Percentiles rank a stretch among this genome's conserved stretches.
Conservation (phyloP, 2,113 vertebrate species). For the Aepyceros melampus region DNA sequence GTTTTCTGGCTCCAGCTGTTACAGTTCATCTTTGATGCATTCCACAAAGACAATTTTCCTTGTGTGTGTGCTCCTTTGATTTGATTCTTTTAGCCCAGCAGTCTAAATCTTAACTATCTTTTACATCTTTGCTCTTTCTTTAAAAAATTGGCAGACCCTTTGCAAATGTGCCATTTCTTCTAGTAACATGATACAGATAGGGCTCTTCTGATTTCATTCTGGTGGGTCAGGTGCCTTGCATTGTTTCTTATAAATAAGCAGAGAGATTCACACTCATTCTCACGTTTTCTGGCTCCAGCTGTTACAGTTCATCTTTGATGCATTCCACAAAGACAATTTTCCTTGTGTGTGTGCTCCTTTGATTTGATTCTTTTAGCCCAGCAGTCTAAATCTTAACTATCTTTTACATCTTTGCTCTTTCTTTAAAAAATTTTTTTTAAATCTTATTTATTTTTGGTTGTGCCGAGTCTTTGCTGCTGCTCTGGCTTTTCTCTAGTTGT, state of each 20-base stretch:
- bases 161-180: neutral
- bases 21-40: neutral
- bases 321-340: neutral
- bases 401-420: neutral
- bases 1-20: neutral
- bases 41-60: neutral
- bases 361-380: neutral
- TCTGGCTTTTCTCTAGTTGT: neutral
- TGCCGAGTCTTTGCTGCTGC: neutral
- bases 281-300: neutral
- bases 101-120: neutral
- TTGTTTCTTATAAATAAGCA: slow-evolving; percentile 30
- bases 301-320: neutral
- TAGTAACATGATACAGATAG: neutral
- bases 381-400: neutral
- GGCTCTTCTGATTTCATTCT: neutral
- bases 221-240: neutral
- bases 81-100: neutral
- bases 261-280: slow-evolving; percentile 23
- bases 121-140: neutral
- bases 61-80: neutral
- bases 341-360: neutral
- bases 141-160: neutral
- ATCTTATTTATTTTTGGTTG: neutral
- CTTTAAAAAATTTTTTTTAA: neutral